Evolutionary conservation across 2,888 invertebrate species (phyloP).

Genomic region (Tipula vernalis): DNA sequence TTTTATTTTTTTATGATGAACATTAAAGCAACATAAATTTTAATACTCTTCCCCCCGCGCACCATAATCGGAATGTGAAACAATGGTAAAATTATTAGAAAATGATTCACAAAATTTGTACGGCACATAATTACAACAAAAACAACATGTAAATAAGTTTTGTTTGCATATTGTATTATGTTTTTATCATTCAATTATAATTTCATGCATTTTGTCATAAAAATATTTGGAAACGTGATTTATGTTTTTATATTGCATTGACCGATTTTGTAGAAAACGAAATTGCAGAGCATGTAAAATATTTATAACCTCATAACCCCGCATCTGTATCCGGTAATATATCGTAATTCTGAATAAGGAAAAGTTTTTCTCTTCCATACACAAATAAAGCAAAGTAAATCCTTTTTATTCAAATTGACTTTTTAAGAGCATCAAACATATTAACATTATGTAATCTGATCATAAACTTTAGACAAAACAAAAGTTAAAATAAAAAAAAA

Average conservation of each 20-base stretch:
- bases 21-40: not conserved
- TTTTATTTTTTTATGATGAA: not conserved
- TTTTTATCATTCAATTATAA: not conserved
- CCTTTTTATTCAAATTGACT: conserved; percentile 4
- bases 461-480: not conserved
- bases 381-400: not conserved
- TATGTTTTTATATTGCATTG: not conserved
- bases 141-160: not conserved
- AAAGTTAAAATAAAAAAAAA: not conserved
- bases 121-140: not conserved
- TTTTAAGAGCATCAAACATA: conserved; percentile 4
- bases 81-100: not conserved
- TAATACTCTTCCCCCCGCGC: not conserved
- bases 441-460: not conserved
- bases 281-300: not conserved
- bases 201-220: not conserved
- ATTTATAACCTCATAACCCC: not conserved
- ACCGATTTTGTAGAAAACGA: not conserved
- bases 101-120: not conserved
- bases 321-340: not conserved
- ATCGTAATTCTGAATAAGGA: not conserved
- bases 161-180: not conserved
- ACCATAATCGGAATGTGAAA: not conserved
- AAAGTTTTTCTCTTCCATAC: not conserved
- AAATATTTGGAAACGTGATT: not conserved